phyloP scores from a whole-genome alignment of 2,113 vertebrate genomes.

The Bubo bubo region DNA sequence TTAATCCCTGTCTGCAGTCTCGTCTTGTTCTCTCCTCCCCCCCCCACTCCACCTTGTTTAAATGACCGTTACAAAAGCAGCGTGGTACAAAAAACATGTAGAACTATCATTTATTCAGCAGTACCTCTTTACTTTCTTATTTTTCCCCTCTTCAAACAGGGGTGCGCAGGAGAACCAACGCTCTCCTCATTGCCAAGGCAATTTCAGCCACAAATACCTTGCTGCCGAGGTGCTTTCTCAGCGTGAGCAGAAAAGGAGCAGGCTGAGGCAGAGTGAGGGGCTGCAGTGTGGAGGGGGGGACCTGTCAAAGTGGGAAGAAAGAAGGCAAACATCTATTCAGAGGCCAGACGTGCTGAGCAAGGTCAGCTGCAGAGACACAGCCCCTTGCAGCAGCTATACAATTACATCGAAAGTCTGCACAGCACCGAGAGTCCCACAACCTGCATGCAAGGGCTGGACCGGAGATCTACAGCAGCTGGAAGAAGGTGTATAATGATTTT shows the following conservation, averaged over 20 bases:
- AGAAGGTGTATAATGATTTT: constrained; percentile 54
- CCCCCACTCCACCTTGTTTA: constrained; percentile 19
- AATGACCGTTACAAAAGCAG: constrained; percentile 48
- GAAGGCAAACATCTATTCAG: constrained; percentile 71
- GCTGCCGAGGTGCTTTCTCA: neutral
- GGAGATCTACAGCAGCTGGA: constrained; percentile 11
- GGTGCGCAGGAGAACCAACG: rapidly evolving
- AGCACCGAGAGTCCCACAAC: constrained; percentile 51
- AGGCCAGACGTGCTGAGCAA: constrained; percentile 69
- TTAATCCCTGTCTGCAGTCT: constrained; percentile 20
- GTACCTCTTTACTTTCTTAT: neutral
- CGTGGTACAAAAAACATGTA: neutral
- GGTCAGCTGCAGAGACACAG: constrained; percentile 72
- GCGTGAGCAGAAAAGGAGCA: constrained; percentile 25
- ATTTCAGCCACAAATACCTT: constrained; percentile 7
- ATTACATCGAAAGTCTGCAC: constrained; percentile 77
- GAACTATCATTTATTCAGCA: constrained; percentile 31
- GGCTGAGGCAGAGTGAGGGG: constrained; percentile 10
- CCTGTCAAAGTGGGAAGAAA: constrained; percentile 71
- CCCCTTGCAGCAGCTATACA: constrained; percentile 72
- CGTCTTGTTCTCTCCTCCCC: neutral
- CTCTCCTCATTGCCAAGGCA: neutral
- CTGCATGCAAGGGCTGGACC: neutral
- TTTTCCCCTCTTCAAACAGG: neutral
- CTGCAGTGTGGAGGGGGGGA: constrained; percentile 16